Conservation (phyloP, 2,113 vertebrate species). For the Merops nubicus region DNA sequence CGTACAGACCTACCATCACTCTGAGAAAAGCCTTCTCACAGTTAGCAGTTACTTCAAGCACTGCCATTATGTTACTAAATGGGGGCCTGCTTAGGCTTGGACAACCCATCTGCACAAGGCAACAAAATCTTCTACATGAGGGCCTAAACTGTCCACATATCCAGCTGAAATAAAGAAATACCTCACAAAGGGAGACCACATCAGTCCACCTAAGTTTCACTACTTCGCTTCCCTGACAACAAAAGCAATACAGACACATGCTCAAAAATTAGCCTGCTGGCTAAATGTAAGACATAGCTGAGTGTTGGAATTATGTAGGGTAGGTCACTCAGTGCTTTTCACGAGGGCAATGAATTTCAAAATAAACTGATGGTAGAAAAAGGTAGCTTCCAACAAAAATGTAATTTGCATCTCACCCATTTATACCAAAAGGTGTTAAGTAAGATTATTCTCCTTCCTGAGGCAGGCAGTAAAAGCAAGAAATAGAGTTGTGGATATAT, state of each 20-base stretch:
- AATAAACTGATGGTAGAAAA: not conserved
- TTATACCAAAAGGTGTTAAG: not conserved
- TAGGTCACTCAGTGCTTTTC: not conserved
- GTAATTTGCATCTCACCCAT: not conserved
- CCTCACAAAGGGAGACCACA: not conserved
- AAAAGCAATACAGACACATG: not conserved
- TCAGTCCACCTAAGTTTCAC: not conserved
- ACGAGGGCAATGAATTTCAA: not conserved
- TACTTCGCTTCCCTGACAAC: not conserved
- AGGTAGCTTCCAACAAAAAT: not conserved
- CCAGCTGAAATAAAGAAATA: not conserved
- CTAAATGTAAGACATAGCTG: not conserved
- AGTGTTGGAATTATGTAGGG: not conserved
- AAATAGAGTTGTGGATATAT: not conserved
- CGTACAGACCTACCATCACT: not conserved
- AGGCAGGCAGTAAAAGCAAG: not conserved
- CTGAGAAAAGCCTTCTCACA: not conserved
- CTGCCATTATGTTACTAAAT: not conserved
- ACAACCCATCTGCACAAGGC: not conserved
- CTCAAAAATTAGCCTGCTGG: not conserved
- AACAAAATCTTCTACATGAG: not conserved
- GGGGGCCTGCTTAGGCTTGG: not conserved
- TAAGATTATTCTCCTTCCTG: not conserved
- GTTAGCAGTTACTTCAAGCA: not conserved
- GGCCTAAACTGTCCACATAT: not conserved